These are phyloP conservation scores for Maniola jurtina DNA, from an alignment of 1,140 invertebrate species.

Conservation along the genomic window DNA sequence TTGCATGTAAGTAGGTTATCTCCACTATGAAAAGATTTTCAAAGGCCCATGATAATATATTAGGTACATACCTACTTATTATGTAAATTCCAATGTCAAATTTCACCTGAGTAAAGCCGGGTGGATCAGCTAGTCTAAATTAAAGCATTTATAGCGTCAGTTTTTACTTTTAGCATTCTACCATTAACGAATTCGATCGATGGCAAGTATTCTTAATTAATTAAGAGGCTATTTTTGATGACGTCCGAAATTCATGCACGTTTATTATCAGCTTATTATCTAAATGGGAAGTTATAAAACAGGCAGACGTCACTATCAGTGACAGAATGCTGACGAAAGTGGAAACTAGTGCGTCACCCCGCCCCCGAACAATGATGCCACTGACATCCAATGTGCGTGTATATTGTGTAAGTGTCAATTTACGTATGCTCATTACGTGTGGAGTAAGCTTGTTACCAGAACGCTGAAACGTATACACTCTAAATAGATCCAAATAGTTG, in stretches of 20 bases:
- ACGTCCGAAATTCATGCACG: slow-evolving; percentile 20
- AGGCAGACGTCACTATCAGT: slow-evolving; percentile 45
- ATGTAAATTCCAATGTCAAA: too few species aligned
- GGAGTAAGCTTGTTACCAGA: slow-evolving; percentile 22
- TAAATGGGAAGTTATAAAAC: slow-evolving; percentile 59
- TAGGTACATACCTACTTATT: too few species aligned
- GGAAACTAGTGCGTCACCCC: slow-evolving; percentile 31
- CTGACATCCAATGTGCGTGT: slow-evolving; percentile 27
- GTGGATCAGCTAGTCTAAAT: too few species aligned
- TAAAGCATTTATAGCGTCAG: too few species aligned
- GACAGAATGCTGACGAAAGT: slow-evolving; percentile 37
- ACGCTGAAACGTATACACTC: slow-evolving; percentile 25
- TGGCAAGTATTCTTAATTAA: too few species aligned
- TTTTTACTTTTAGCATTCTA: too few species aligned
- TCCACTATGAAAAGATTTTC: too few species aligned
- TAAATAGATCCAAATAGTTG: slow-evolving; percentile 28
- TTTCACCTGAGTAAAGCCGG: too few species aligned
- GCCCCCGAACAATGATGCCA: slow-evolving; percentile 32
- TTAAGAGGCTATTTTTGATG: slow-evolving; percentile 41
- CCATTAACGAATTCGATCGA: too few species aligned
- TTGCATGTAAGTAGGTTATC: too few species aligned
- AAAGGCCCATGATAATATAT: too few species aligned
- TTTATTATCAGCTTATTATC: slow-evolving; percentile 62
- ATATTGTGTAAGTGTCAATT: slow-evolving; percentile 35
- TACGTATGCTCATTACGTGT: slow-evolving; percentile 33